phyloP scores from a whole-genome alignment of 2,888 invertebrate genomes.

The Drosophila anceps region DNA sequence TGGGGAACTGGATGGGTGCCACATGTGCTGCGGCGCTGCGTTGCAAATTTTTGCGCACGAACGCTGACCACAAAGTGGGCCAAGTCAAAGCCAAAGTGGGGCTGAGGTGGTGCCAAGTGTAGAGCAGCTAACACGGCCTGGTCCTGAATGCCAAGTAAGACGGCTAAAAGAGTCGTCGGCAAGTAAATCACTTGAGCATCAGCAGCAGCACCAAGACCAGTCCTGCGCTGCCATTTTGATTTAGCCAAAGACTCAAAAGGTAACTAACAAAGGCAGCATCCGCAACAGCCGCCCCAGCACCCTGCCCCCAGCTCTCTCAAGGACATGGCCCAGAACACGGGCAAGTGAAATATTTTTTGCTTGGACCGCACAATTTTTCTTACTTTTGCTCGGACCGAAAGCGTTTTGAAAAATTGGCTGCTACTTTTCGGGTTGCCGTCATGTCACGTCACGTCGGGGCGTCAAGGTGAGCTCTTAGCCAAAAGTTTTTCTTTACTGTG shows the following conservation, averaged over 20 bases:
- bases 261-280: conserved; percentile 72
- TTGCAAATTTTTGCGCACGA: conserved; percentile 79
- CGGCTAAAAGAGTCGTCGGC: conserved; percentile 62
- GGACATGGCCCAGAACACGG: conserved; percentile 24
- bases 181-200: conserved; percentile 78
- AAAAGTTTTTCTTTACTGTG: conserved; percentile 36
- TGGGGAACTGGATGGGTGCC: conserved; percentile 2
- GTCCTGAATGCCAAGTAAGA: conserved; percentile 78
- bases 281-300: background rate
- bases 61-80: conserved; percentile 58
- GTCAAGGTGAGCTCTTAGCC: conserved; percentile 46
- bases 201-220: background rate
- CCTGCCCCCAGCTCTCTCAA: background rate
- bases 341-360: conserved; percentile 48
- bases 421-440: conserved; percentile 59
- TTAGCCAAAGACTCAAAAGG: conserved; percentile 76
- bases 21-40: conserved; percentile 49
- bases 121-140: conserved; percentile 27
- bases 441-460: conserved; percentile 45
- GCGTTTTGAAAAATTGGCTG: conserved; percentile 77
- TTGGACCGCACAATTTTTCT: conserved; percentile 82
- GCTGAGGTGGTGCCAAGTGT: conserved; percentile 1
- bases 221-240: conserved; percentile 73
- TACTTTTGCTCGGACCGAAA: conserved; percentile 54
- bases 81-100: conserved; percentile 54